Percentiles rank a stretch among this genome's conserved stretches.
Evolutionary conservation across 2,888 invertebrate species (phyloP).

Genomic region (Phaonia tiefii): DNA sequence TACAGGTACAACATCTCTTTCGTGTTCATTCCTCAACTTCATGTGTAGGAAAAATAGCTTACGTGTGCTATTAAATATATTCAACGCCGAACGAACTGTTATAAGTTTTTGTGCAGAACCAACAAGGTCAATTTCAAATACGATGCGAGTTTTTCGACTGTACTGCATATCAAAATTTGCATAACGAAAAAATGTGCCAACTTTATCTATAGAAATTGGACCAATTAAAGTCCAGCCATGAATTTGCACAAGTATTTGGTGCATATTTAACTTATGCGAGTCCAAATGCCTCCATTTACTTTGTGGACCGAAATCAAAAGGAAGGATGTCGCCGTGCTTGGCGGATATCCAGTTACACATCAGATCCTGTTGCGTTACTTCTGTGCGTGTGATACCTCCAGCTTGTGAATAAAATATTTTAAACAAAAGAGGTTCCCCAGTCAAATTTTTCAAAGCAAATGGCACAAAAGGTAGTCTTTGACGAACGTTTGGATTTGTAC

Average conservation of each 20-base stretch:
- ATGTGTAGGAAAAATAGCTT: conserved; percentile 88
- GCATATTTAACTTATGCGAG: conserved; percentile 89
- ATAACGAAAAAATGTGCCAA: conserved; percentile 95
- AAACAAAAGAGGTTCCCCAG: conserved; percentile 92
- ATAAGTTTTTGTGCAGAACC: conserved; percentile 94
- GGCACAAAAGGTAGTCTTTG: conserved; percentile 95
- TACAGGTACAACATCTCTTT: conserved; percentile 43
- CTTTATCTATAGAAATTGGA: conserved; percentile 96
- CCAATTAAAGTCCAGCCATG: conserved; percentile 93
- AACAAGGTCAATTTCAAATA: conserved; percentile 94
- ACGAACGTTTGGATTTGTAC: conserved; percentile 81
- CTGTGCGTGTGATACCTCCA: conserved; percentile 82
- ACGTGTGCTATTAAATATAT: conserved; percentile 88
- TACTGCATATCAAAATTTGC: conserved; percentile 79
- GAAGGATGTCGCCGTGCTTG: conserved; percentile 87
- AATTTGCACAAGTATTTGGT: conserved; percentile 93
- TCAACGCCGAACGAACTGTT: conserved; percentile 94
- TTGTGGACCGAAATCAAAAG: conserved; percentile 92
- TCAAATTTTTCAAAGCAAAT: conserved; percentile 95
- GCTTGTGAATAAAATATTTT: conserved; percentile 89
- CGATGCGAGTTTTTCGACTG: conserved; percentile 87
- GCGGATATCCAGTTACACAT: conserved; percentile 86
- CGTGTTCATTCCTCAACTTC: conserved; percentile 80
- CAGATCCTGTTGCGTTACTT: conserved; percentile 74
- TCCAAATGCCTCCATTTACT: conserved; percentile 87